Conservation (phyloP, 2,797 vertebrate genomes). For the Enteromius thamalakanensis region DNA sequence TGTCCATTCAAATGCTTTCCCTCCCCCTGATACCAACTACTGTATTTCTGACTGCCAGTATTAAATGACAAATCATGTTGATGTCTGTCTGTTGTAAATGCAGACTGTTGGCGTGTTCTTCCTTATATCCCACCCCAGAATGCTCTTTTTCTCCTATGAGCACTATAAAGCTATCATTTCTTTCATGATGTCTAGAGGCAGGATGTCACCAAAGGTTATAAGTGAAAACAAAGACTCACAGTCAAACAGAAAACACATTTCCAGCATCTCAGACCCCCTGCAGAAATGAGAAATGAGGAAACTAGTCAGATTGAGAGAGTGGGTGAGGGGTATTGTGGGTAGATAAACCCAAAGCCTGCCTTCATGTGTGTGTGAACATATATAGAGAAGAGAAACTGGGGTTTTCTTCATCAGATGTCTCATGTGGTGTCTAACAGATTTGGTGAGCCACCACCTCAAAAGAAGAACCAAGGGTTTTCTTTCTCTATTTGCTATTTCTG, state of each 20-base stretch:
- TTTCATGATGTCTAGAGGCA: background rate
- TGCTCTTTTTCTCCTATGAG: background rate
- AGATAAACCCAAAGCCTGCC: background rate
- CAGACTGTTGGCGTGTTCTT: background rate
- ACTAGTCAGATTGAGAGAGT: background rate
- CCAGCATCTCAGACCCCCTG: background rate
- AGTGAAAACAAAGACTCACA: constrained; percentile 1
- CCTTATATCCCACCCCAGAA: background rate
- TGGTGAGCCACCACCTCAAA: constrained; percentile 16
- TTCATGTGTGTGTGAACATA: background rate
- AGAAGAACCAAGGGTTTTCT: background rate
- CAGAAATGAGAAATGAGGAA: background rate
- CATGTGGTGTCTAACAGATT: background rate
- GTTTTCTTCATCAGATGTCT: background rate
- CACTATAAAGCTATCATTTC: background rate
- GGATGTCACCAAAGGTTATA: background rate
- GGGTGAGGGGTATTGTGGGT: background rate
- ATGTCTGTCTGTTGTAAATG: background rate
- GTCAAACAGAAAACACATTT: constrained; percentile 8
- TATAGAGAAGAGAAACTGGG: background rate
- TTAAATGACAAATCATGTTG: background rate
- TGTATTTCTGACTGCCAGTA: background rate
- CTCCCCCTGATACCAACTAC: background rate
- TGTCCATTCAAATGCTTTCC: background rate
- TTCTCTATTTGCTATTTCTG: background rate